Percentiles rank a stretch among this genome's conserved stretches.
phyloP scores from a whole-genome alignment of 2,797 vertebrate genomes.

The Potorous gilbertii region DNA sequence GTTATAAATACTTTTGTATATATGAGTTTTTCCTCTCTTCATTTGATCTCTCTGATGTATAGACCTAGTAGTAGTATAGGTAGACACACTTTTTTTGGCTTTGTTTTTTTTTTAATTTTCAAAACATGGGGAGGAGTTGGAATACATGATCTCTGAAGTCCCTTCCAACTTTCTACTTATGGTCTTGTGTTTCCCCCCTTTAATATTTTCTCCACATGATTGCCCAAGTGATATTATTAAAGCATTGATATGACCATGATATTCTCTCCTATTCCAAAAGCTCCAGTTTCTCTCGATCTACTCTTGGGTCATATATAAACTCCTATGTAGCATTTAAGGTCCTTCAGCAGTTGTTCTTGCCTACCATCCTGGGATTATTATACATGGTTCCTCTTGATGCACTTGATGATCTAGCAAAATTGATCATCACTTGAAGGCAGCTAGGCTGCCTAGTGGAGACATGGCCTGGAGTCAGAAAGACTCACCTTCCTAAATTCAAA shows the following conservation, averaged over 20 bases:
- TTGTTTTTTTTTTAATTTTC: background rate
- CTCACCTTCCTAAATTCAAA: background rate
- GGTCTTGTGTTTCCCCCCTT: background rate
- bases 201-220: background rate
- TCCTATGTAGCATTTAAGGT: background rate
- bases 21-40: background rate
- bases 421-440: background rate
- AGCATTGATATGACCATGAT: background rate
- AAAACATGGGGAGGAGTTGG: background rate
- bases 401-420: background rate
- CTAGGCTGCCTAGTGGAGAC: background rate
- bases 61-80: background rate
- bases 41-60: background rate
- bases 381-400: background rate
- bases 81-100: background rate
- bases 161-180: background rate
- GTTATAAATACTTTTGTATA: background rate
- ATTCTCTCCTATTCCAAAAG: background rate
- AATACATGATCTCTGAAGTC: background rate
- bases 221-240: background rate
- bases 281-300: background rate
- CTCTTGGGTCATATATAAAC: background rate
- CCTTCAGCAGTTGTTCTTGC: background rate
- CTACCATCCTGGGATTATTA: background rate
- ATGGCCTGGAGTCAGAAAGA: background rate